Conservation (phyloP, 2,888 invertebrate species). For the Nymphalis polychloros region DNA sequence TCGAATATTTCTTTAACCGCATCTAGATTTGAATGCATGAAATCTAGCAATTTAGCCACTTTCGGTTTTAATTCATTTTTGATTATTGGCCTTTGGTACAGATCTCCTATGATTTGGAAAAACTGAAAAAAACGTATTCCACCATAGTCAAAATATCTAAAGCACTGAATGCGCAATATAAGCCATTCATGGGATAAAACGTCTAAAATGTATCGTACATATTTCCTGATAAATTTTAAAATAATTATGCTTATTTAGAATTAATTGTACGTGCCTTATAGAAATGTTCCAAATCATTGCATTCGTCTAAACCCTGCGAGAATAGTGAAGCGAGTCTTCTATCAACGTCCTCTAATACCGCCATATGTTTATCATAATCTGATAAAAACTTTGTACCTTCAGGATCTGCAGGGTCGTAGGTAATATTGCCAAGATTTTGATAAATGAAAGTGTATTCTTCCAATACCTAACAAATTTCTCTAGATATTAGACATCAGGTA, state of each 20-base stretch:
- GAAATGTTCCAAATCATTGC: slow-evolving; percentile 75
- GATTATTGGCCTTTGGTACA: slow-evolving; percentile 89
- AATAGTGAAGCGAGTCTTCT: slow-evolving; percentile 89
- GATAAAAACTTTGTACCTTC: slow-evolving; percentile 84
- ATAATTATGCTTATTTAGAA: background rate
- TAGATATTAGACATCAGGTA: too few relatives aligned
- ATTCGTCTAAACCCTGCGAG: slow-evolving; percentile 90
- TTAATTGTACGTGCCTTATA: slow-evolving; percentile 58
- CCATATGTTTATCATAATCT: slow-evolving; percentile 84
- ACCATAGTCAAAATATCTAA: background rate
- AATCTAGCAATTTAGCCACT: slow-evolving; percentile 83
- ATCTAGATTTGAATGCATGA: slow-evolving; percentile 85
- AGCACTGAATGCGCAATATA: too few relatives aligned
- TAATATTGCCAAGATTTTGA: slow-evolving; percentile 74
- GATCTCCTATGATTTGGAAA: slow-evolving; percentile 86
- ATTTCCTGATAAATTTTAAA: too few relatives aligned
- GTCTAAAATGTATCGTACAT: too few relatives aligned
- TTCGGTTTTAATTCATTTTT: slow-evolving; percentile 86
- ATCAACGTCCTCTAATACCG: slow-evolving; percentile 86
- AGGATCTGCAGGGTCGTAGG: slow-evolving; percentile 89
- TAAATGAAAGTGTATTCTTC: slow-evolving; percentile 66
- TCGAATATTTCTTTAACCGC: slow-evolving; percentile 84
- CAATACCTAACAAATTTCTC: slow-evolving; percentile 51
- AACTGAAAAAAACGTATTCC: slow-evolving; percentile 71
- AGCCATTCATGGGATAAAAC: too few relatives aligned